These are phyloP conservation scores for Noturus placidus DNA, from an alignment of 2,113 vertebrate genomes.

Conservation along the genomic window DNA sequence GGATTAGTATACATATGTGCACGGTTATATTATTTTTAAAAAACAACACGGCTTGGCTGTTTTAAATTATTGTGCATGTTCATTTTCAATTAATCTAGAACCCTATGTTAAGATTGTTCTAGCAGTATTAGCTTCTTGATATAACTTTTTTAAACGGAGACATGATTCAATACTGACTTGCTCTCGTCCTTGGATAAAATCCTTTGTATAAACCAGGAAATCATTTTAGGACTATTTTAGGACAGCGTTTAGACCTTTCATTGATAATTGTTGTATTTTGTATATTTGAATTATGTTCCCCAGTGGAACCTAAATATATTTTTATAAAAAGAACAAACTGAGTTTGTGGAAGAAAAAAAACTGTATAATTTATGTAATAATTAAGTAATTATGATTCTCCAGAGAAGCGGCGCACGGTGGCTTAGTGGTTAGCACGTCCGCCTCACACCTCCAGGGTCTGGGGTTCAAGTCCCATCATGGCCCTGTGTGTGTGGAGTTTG, in stretches of 20 bases:
- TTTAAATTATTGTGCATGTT: slow-evolving; percentile 10
- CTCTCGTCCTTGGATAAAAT: not conserved
- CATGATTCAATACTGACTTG: not conserved
- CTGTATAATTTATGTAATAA: not conserved
- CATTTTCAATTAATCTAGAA: not conserved
- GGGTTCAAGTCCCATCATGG: too few species aligned
- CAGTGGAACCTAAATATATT: not conserved
- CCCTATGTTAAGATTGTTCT: not conserved
- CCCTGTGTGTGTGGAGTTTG: too few species aligned
- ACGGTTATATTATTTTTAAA: not conserved
- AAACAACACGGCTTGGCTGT: not conserved
- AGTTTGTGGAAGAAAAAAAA: not conserved
- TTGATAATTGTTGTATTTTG: not conserved
- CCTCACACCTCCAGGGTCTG: too few species aligned
- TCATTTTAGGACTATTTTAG: not conserved
- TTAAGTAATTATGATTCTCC: not conserved
- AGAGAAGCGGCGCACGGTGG: too few species aligned
- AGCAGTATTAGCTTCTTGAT: slow-evolving; percentile 2
- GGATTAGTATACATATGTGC: not conserved
- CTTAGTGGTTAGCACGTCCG: too few species aligned
- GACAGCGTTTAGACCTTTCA: not conserved
- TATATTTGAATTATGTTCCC: slow-evolving; percentile 7
- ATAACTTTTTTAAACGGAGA: not conserved
- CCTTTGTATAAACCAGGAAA: not conserved
- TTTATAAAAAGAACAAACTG: not conserved